Percentiles rank a stretch among this genome's conserved stretches.
These are phyloP conservation scores for Mactromeris polynyma DNA, from an alignment of 2,888 invertebrate genomes.

Conservation along the genomic window DNA sequence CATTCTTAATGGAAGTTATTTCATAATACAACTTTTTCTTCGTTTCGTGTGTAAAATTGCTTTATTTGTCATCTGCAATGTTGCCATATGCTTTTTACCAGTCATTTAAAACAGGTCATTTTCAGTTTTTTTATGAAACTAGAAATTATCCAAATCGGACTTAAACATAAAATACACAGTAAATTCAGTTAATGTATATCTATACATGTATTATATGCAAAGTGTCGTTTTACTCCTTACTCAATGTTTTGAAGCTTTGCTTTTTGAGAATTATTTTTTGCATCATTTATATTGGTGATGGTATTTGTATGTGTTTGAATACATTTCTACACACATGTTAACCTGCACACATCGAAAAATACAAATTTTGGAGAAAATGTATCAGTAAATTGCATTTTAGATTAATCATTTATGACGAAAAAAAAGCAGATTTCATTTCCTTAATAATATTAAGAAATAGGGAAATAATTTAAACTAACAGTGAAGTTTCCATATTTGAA, in stretches of 20 bases:
- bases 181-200: neutral
- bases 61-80: neutral
- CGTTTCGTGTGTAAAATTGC: neutral
- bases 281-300: slow-evolving; percentile 7
- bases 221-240: neutral
- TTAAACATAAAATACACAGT: neutral
- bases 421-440: neutral
- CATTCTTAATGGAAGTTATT: no score
- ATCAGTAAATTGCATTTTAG: neutral
- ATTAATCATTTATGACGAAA: neutral
- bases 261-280: neutral
- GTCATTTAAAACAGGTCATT: neutral
- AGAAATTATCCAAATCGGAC: neutral
- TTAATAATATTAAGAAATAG: neutral
- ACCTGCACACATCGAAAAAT: neutral
- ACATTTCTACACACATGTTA: neutral
- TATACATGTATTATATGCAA: neutral
- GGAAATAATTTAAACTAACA: no score
- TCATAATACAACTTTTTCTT: neutral
- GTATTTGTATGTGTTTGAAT: neutral
- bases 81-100: neutral
- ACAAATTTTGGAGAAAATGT: neutral
- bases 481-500: no score
- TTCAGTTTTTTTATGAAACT: neutral
- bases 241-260: neutral